Percentiles rank a stretch among this genome's conserved stretches.
phyloP scores from a whole-genome alignment of 2,888 invertebrate genomes.

The Ectemnius continuus region DNA sequence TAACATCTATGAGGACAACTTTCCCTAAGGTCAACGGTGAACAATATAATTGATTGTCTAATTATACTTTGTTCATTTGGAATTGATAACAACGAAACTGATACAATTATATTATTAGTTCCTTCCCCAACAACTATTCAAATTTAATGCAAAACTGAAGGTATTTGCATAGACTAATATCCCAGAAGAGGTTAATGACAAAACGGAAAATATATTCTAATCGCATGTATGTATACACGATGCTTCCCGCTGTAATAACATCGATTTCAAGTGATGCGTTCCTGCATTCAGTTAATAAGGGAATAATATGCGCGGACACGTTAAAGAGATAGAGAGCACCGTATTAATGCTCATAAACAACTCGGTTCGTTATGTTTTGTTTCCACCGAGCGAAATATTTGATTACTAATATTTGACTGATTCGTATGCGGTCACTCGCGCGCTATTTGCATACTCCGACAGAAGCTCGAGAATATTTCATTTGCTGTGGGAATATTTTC shows the following conservation, averaged over 20 bases:
- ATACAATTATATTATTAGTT: too few relatives aligned
- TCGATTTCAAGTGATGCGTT: constrained; percentile 40
- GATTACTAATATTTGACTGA: constrained; percentile 59
- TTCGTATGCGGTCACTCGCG: constrained; percentile 6
- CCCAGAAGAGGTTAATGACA: constrained; percentile 16
- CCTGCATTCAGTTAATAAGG: constrained; percentile 57
- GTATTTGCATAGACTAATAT: too few relatives aligned
- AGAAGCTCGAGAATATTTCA: constrained; percentile 11
- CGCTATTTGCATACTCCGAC: constrained; percentile 19
- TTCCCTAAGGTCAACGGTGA: background rate
- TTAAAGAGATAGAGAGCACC: constrained; percentile 1
- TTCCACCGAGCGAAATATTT: constrained; percentile 37
- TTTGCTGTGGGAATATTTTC: background rate
- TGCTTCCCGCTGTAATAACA: constrained; percentile 32
- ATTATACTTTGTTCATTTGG: too few relatives aligned
- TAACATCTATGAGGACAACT: background rate
- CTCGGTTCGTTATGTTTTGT: constrained; percentile 58
- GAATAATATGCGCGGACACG: constrained; percentile 52
- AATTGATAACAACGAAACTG: too few relatives aligned
- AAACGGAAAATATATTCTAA: background rate
- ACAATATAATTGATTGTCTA: background rate
- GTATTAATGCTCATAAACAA: constrained; percentile 56
- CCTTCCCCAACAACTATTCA: too few relatives aligned
- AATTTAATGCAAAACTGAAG: too few relatives aligned
- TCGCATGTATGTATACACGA: too few relatives aligned